Conservation (phyloP, 2,888 invertebrate genomes). For the Ctenicera cuprea region DNA sequence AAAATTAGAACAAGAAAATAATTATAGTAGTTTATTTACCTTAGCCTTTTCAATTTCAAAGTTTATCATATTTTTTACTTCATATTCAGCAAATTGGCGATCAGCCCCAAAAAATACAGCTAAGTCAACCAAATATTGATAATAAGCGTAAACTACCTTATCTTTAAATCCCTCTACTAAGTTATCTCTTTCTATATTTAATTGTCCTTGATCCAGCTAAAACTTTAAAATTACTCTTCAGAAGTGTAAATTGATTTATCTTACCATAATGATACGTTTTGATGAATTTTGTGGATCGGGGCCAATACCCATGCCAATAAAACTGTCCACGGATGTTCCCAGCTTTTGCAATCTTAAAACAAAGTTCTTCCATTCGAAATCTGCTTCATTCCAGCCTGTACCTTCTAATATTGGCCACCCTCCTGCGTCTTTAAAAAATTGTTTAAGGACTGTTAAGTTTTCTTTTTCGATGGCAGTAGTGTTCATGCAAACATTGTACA, state of each 20-base stretch:
- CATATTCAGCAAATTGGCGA: conserved; percentile 78
- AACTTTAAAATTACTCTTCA: conserved; percentile 40
- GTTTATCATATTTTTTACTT: conserved; percentile 86
- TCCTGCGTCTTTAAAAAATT: conserved; percentile 85
- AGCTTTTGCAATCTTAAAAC: conserved; percentile 86
- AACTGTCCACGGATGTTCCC: conserved; percentile 93
- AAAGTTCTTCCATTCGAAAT: conserved; percentile 88
- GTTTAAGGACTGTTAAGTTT: conserved; percentile 83
- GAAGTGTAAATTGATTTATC: conserved; percentile 58
- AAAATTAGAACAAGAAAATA: conserved; percentile 1
- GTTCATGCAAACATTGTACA: conserved; percentile 93
- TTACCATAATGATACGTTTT: conserved; percentile 88
- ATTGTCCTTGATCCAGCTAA: conserved; percentile 87
- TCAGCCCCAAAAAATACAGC: conserved; percentile 91
- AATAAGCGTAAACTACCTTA: conserved; percentile 90
- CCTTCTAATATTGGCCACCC: conserved; percentile 96
- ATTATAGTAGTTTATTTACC: conserved; percentile 74
- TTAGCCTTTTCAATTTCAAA: conserved; percentile 95
- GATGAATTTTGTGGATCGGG: conserved; percentile 93
- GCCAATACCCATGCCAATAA: conserved; percentile 91
- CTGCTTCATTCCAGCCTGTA: conserved; percentile 80
- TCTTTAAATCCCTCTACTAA: conserved; percentile 88
- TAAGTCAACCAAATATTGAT: conserved; percentile 91
- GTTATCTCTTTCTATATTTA: conserved; percentile 90
- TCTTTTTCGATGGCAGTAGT: conserved; percentile 87